Conservation (phyloP, 2,888 invertebrate genomes). For the Mylabris sibirica region DNA sequence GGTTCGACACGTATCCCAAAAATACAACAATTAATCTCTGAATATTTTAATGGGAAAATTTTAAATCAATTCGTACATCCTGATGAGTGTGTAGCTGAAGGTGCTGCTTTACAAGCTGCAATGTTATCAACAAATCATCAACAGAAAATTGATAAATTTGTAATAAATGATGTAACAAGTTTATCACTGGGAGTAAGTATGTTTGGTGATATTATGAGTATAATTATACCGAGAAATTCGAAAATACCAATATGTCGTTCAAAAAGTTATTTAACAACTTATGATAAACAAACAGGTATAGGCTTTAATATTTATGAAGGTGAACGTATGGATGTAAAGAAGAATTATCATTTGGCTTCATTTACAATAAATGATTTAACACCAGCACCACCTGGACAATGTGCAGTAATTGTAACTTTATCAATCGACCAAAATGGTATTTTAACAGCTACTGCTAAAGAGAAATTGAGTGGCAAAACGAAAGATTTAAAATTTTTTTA, state of each 20-base stretch:
- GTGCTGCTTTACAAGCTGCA: no score
- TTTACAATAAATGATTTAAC: conserved; percentile 32
- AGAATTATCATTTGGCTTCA: conserved; percentile 32
- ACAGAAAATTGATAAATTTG: no score
- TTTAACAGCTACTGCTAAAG: no score
- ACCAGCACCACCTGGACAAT: conserved; percentile 29
- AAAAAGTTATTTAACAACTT: conserved; percentile 23
- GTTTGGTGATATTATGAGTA: no score
- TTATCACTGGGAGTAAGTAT: no score
- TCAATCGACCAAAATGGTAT: no score
- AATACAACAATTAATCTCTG: conserved; percentile 39
- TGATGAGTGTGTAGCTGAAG: conserved; percentile 30
- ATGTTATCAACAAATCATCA: no score
- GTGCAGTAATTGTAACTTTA: conserved; percentile 22
- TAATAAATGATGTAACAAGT: no score
- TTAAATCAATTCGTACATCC: conserved; percentile 43
- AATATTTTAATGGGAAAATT: conserved; percentile 38
- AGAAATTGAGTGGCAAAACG: no score
- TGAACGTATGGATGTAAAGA: conserved; percentile 31
- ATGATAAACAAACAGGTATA: conserved; percentile 34
- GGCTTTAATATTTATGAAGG: conserved; percentile 38
- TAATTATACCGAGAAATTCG: no score
- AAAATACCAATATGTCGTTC: conserved; percentile 30
- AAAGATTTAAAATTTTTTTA: no score
- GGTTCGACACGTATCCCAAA: conserved; percentile 47